Conservation (phyloP, 2,797 vertebrate genomes). For the Enteromius viviparus region DNA sequence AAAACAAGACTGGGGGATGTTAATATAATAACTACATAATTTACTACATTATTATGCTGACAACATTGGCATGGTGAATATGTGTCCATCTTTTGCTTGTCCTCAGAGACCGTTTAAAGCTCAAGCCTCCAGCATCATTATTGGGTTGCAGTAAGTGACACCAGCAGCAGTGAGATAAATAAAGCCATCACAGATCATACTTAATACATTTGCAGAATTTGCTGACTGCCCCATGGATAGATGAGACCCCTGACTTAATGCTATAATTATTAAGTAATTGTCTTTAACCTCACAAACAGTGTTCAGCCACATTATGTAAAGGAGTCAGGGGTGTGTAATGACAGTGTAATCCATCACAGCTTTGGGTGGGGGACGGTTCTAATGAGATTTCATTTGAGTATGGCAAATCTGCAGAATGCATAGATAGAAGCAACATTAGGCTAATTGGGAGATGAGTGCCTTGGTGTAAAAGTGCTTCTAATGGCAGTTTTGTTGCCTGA, state of each 20-base stretch:
- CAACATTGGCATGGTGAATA: slow-evolving; percentile 85
- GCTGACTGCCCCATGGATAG: slow-evolving; percentile 89
- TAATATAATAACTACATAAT: slow-evolving; percentile 82
- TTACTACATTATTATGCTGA: slow-evolving; percentile 80
- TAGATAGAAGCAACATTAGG: slow-evolving; percentile 97
- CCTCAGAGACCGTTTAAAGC: slow-evolving; percentile 77
- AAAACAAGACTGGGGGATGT: slow-evolving; percentile 63
- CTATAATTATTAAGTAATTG: slow-evolving; percentile 99
- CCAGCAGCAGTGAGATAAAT: slow-evolving; percentile 71
- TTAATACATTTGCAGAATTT: slow-evolving; percentile 75
- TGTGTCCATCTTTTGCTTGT: slow-evolving; percentile 86
- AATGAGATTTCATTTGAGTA: slow-evolving; percentile 97
- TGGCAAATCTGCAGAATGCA: slow-evolving; percentile 91
- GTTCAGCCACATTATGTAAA: slow-evolving; percentile 99
- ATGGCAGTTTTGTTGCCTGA: slow-evolving; percentile 96
- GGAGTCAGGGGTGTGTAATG: slow-evolving; percentile 98
- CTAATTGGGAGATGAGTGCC: slow-evolving; percentile 99
- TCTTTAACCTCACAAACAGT: slow-evolving; percentile 99
- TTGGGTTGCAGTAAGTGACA: slow-evolving; percentile 43
- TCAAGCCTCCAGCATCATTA: slow-evolving; percentile 63
- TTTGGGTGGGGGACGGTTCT: slow-evolving; percentile 90
- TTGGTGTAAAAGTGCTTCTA: slow-evolving; percentile 99
- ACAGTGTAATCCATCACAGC: slow-evolving; percentile 99
- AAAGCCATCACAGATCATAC: slow-evolving; percentile 63
- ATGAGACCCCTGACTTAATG: slow-evolving; percentile 91